Evolutionary conservation across 2,113 vertebrate species (phyloP), one percentile per base, ranked within the genome.

Genomic region (Melanotaenia duboulayi): DNA sequence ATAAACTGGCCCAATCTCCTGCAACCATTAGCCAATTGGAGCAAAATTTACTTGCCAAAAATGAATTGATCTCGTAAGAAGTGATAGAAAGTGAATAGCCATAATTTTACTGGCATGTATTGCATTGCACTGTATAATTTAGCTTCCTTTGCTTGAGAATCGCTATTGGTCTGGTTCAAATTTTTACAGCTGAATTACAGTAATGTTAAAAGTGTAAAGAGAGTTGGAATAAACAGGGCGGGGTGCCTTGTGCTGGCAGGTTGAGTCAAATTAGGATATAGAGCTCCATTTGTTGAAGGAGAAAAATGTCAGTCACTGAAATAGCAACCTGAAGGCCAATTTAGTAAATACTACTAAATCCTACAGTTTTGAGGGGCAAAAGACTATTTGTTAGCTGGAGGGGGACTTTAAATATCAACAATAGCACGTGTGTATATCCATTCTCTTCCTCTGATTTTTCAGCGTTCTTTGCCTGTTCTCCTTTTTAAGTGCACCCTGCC

Each of bases 401-500:
- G 17, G 6, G 19, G 17, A 7, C 44, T 48, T n/a, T 48, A 48
- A 48, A 48, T 17, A 44, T 14, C 13, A 24, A 22, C 39, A 32
- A 17, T 1, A 35, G 32, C 4, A 35, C 8, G 8, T 1, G 32
- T 7, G 4, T 23, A n/a, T 3, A 23, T 40, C 7, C 8, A 61
- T 11, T 32, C 23, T 35, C 19, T 58, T 24, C 35, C 32, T 59
- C n/a, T 25, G 7, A 39, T 44, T 55, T 2, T 20, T 7, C 16
- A 63, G 35, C 16, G 19, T 42, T 37, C 2, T 64, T 6, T 48
- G n/a, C 32, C 13, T 19, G 2, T 1, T 17, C 13, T 42, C 23
- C 23, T 20, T 24, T 19, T 28, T 28, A 87, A 63, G 65, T 74
- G 17, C 70, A 59, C 49, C n/a, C n/a, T n/a, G n/a, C n/a, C n/a